Percentiles rank a stretch among this genome's conserved stretches.
Conservation (phyloP, 2,797 vertebrate genomes). For the Telmatherina bonti region DNA sequence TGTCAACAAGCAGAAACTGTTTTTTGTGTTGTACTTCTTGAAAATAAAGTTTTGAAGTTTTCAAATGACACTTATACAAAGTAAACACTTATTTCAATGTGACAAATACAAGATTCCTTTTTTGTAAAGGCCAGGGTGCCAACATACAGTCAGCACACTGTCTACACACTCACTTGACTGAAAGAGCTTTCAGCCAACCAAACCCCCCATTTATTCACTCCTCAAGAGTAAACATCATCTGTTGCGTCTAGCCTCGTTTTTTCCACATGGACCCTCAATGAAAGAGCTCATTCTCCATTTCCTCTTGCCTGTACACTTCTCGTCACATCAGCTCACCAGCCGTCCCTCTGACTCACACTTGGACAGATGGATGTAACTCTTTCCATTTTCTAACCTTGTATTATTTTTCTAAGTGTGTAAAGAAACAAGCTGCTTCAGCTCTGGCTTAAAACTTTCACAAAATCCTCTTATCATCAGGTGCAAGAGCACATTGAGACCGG, state of each 20-base stretch:
- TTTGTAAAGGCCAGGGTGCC: conserved; percentile 13
- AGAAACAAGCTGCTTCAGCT: conserved; percentile 28
- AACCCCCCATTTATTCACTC: conserved; percentile 51
- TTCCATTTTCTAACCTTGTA: conserved; percentile 66
- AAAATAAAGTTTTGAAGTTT: not conserved
- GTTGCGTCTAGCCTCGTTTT: conserved; percentile 60
- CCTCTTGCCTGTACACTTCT: conserved; percentile 44
- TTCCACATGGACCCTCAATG: conserved; percentile 73
- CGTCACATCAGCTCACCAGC: conserved; percentile 59
- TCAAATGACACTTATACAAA: not conserved
- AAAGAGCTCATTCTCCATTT: conserved; percentile 77
- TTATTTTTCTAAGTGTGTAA: not conserved
- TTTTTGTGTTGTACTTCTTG: not conserved
- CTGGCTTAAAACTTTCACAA: conserved; percentile 18
- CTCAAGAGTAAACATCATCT: conserved; percentile 76
- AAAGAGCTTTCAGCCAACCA: conserved; percentile 51
- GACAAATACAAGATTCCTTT: conserved; percentile 22
- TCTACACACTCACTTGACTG: conserved; percentile 42
- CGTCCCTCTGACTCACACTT: conserved; percentile 69
- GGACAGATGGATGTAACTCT: conserved; percentile 55
- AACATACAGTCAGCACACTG: conserved; percentile 23
- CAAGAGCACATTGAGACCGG: conserved; percentile 5
- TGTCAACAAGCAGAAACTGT: no score
- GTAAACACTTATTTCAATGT: conserved; percentile 1
- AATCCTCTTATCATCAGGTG: conserved; percentile 11